Conservation (phyloP, 2,797 vertebrate genomes). For the Lepus townsendii region DNA sequence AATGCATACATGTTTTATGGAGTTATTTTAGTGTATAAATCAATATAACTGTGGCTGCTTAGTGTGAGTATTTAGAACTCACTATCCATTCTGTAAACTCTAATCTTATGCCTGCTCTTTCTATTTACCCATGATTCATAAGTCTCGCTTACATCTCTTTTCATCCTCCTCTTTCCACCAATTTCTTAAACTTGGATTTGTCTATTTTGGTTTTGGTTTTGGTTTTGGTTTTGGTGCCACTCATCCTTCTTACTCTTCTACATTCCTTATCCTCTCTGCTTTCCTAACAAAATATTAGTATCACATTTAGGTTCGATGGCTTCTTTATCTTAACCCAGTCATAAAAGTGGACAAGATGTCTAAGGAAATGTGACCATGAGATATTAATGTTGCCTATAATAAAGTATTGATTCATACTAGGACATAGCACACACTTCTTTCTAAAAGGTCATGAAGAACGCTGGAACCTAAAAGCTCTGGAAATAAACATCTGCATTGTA, state of each 20-base stretch:
- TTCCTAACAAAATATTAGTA: constrained; percentile 18
- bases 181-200: background rate
- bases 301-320: background rate
- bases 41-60: background rate
- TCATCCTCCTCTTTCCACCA: constrained; percentile 7
- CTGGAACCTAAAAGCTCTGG: background rate
- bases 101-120: constrained; percentile 7
- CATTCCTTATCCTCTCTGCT: constrained; percentile 23
- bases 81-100: background rate
- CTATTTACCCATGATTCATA: background rate
- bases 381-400: background rate
- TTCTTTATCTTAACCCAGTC: constrained; percentile 10
- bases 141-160: background rate
- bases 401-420: background rate
- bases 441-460: constrained; percentile 3
- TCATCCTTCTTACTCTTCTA: constrained; percentile 24
- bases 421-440: constrained; percentile 29
- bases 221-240: background rate
- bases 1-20: background rate
- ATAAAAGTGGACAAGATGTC: constrained; percentile 30
- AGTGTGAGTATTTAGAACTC: background rate
- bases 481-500: constrained; percentile 54
- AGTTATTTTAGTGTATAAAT: background rate
- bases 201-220: background rate
- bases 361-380: background rate